A percentile compares a stretch with the other conserved stretches of the same genome.
Evolutionary conservation across 92 coral and sea anemone genomes (phyloP).

Genomic region (Epizoanthus illoricatus): DNA sequence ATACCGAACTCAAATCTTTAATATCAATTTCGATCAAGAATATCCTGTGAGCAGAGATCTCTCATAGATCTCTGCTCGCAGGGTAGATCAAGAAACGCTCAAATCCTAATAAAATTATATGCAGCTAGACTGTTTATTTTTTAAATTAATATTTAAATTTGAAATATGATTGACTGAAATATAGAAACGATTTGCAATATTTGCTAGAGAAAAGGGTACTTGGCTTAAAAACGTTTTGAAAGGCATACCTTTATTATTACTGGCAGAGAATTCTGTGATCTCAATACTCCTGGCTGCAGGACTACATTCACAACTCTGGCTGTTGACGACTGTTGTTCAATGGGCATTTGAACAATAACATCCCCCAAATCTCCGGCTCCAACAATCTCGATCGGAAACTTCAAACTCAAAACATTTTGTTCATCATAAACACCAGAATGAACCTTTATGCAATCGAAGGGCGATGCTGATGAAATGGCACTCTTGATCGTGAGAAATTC

Average conservation of each 20-base stretch:
- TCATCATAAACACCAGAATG: conserved; percentile 84
- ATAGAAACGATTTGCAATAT: not conserved
- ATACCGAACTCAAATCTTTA: too few relatives aligned
- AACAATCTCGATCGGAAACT: conserved; percentile 86
- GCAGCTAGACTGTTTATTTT: not conserved
- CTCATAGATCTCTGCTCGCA: too few relatives aligned
- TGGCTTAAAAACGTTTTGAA: too few relatives aligned
- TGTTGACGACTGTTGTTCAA: conserved; percentile 88
- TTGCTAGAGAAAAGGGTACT: not conserved
- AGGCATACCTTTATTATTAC: conserved; percentile 83
- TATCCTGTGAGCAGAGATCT: too few relatives aligned
- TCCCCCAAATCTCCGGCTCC: conserved; percentile 86
- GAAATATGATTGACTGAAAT: conserved; percentile 7
- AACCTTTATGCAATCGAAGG: conserved; percentile 82
- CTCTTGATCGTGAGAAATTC: conserved; percentile 70
- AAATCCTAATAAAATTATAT: not conserved
- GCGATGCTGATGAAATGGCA: conserved; percentile 87
- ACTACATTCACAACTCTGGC: conserved; percentile 78
- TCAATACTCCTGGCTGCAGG: conserved; percentile 80
- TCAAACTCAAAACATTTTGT: conserved; percentile 80
- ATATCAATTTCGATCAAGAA: too few relatives aligned
- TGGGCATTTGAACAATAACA: conserved; percentile 77
- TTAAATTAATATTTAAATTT: not conserved
- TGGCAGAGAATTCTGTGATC: conserved; percentile 81
- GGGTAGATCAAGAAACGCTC: too few relatives aligned